These are phyloP conservation scores for Lutjanus erythropterus DNA, from an alignment of 2,113 vertebrate genomes.

Conservation along the genomic window DNA sequence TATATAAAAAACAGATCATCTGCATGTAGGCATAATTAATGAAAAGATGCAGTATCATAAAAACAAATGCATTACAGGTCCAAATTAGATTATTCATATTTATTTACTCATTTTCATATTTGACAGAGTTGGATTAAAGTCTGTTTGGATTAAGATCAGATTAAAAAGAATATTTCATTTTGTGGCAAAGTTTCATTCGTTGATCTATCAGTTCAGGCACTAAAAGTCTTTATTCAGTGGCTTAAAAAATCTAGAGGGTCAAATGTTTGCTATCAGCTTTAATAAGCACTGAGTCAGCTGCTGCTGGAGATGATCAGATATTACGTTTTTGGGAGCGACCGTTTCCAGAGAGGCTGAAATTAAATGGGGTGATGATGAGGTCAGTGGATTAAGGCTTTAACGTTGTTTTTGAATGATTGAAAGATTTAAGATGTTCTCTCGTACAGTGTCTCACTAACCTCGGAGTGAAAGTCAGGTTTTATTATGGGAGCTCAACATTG, in stretches of 20 bases:
- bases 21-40: not conserved
- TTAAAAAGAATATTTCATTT: not conserved
- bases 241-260: slow-evolving; percentile 12
- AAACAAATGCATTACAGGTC: not conserved
- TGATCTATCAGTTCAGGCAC: not conserved
- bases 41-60: not conserved
- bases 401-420: slow-evolving; percentile 60
- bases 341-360: slow-evolving; percentile 43
- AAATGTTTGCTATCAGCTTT: slow-evolving; percentile 12
- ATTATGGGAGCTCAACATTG: slow-evolving; percentile 20
- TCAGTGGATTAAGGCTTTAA: slow-evolving; percentile 34
- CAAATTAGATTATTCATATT: not conserved
- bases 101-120: not conserved
- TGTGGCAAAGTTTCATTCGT: not conserved
- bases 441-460: slow-evolving; percentile 29
- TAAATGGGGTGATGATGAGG: slow-evolving; percentile 34
- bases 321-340: slow-evolving; percentile 44
- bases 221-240: not conserved
- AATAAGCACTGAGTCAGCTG: slow-evolving; percentile 23
- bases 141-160: not conserved
- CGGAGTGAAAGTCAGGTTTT: slow-evolving; percentile 42
- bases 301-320: slow-evolving; percentile 42
- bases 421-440: slow-evolving; percentile 40
- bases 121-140: not conserved
- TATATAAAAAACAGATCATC: not conserved